phyloP scores from a whole-genome alignment of 1,140 invertebrate species.

The Ectropis grisescens region DNA sequence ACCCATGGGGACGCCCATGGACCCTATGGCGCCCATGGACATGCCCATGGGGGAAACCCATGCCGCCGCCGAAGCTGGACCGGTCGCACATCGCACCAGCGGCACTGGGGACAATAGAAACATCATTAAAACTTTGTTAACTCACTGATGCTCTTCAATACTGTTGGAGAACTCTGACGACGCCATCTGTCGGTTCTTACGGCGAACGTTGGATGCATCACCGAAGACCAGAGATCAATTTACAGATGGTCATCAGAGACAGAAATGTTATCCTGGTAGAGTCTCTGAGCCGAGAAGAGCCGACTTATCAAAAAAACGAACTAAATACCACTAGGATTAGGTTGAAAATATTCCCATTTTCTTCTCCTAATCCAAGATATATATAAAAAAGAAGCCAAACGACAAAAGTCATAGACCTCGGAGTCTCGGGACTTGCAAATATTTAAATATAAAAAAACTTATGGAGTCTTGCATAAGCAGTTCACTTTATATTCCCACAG shows the following conservation, averaged over 20 bases:
- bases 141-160: too few relatives aligned
- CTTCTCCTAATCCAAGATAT: too few relatives aligned
- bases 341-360: too few relatives aligned
- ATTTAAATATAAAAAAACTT: too few relatives aligned
- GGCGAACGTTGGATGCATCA: too few relatives aligned
- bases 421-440: not conserved
- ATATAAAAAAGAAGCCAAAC: too few relatives aligned
- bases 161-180: too few relatives aligned
- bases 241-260: not conserved
- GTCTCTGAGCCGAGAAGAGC: too few relatives aligned
- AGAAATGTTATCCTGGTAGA: not conserved
- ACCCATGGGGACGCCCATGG: conserved; percentile 48
- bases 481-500: too few relatives aligned
- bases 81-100: conserved; percentile 68
- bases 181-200: too few relatives aligned
- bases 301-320: not conserved
- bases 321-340: not conserved
- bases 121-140: not conserved
- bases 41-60: conserved; percentile 62
- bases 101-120: conserved; percentile 40
- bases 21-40: conserved; percentile 58
- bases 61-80: conserved; percentile 45
- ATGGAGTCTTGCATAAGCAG: too few relatives aligned
- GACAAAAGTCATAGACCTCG: too few relatives aligned
- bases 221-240: not conserved